Conservation (phyloP, 2,797 vertebrate genomes). For the Adelosebastes latens region DNA sequence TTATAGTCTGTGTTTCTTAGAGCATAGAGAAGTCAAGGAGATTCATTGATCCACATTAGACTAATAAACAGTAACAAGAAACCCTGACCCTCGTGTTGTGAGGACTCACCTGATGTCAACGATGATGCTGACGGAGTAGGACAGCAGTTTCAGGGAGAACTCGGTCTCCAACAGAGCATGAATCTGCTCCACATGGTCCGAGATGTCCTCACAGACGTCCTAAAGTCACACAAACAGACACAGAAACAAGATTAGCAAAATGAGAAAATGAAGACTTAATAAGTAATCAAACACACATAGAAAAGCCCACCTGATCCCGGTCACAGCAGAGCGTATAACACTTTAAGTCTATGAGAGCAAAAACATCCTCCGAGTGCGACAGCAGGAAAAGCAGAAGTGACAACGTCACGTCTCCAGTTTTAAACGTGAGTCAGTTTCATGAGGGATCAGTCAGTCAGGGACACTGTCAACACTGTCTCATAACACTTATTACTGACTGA, state of each 20-base stretch:
- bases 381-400: constrained; percentile 59
- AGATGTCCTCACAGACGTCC: constrained; percentile 99
- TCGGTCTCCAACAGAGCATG: constrained; percentile 97
- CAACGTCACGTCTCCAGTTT: constrained; percentile 27
- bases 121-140: constrained; percentile 97
- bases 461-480: background rate
- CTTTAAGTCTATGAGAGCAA: background rate
- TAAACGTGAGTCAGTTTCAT: constrained; percentile 65
- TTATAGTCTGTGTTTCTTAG: background rate
- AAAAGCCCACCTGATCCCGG: background rate
- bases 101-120: constrained; percentile 89
- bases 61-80: too few relatives aligned
- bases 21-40: background rate
- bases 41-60: background rate
- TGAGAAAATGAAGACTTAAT: background rate
- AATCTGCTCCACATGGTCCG: constrained; percentile 98
- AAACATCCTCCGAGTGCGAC: background rate
- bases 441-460: constrained; percentile 16
- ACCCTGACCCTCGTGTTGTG: too few relatives aligned
- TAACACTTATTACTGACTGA: background rate
- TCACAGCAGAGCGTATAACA: background rate
- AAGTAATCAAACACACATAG: background rate
- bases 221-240: constrained; percentile 48
- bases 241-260: background rate
- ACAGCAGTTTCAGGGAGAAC: constrained; percentile 97